Evolutionary conservation across 2,888 invertebrate genomes (phyloP), one percentile per base, ranked within the genome.

Genomic region (Polymixis flavicincta): DNA sequence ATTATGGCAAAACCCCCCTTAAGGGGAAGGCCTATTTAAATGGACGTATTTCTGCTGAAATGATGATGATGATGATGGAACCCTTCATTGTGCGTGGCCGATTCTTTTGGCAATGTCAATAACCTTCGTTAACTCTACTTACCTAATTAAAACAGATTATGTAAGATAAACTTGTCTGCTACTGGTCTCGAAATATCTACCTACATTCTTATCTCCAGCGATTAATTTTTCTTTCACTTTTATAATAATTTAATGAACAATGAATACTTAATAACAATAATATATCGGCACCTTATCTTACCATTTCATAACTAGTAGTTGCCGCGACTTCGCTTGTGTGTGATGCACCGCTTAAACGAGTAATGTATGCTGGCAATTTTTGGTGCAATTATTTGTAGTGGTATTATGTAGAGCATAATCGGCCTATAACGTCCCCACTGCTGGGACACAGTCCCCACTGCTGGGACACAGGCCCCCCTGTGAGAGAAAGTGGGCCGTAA

Each of bases 191-290:
- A 70, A 37, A 6, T 9, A 32, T 42, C 50, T 69, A 28, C n/a
- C 6, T 25, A 14, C 9, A 22, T 37, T 9, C 17, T 48, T 48
- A 66, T 25, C n/a, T 13, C 13, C 37, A 37, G 5, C 42, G 25
- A 19, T 19, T n/a, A 7, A 45, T 32, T 45, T 28, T 55, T n/a
- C 45, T 54, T 71, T n/a, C n/a, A 45, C 8, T 54, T n/a, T 54
- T 55, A 72, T 25, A 25, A 7, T 42, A 37, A 37, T n/a, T 55
- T 55, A 55, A n/a, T 28, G n/a, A n/a, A 45, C 72, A 71, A 71
- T 50, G 19, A 28, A 25, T 54, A 54, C 2, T n/a, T n/a, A 28
- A 71, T 11, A 14, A 45, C 72, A 19, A n/a, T 55, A 55, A 71
- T 19, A 32, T 28, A 48, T n/a, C 25, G 45, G 11, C 54, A 54